Conservation (phyloP, 2,113 vertebrate genomes). For the Muntiacus muntjak region DNA sequence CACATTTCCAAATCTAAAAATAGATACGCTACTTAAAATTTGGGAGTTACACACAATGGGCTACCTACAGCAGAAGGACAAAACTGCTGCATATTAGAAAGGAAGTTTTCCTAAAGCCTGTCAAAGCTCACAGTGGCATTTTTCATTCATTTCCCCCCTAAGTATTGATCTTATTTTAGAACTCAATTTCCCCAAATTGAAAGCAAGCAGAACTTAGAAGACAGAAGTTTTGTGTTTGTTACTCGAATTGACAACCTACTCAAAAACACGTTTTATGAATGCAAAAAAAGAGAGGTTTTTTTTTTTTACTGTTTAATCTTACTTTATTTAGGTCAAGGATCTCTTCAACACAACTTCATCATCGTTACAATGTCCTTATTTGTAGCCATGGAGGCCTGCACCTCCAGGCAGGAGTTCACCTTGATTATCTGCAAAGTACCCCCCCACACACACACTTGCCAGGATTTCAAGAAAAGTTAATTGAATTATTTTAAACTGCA, state of each 20-base stretch:
- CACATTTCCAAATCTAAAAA: neutral
- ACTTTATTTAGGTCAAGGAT: conserved; percentile 41
- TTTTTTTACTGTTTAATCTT: neutral
- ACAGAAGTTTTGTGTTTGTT: neutral
- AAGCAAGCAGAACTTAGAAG: neutral
- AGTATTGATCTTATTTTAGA: neutral
- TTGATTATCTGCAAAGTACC: neutral
- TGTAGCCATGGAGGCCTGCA: neutral
- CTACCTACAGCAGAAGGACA: neutral
- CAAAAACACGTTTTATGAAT: neutral
- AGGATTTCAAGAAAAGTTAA: neutral
- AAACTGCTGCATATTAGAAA: neutral
- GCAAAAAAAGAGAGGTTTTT: neutral
- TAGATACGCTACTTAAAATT: neutral
- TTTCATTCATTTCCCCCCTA: neutral
- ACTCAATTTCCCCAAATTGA: neutral
- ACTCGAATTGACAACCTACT: neutral
- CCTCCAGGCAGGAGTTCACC: neutral
- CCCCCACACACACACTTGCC: too few species aligned
- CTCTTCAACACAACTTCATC: neutral
- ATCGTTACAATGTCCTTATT: neutral
- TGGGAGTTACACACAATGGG: neutral
- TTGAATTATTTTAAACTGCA: neutral
- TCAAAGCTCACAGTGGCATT: neutral
- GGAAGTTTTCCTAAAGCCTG: neutral